Evolutionary conservation across 2,113 vertebrate genomes (phyloP), one percentile per base, ranked within the genome.

Genomic region (Sarotherodon lohbergeri): DNA sequence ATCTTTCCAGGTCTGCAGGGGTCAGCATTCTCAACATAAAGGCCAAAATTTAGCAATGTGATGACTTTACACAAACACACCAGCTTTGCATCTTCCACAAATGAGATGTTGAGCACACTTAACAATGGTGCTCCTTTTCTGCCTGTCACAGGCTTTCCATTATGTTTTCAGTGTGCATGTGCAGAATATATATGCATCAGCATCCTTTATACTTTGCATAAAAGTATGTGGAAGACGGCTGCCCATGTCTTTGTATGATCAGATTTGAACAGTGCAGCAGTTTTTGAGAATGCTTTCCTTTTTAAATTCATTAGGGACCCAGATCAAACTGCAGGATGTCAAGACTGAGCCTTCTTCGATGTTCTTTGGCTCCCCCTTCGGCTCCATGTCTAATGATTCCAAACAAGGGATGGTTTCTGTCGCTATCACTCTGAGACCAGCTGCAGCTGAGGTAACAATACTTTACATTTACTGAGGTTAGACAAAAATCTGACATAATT

Each of bases 401-500:
- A 98, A 98, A 95, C 97, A 97, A 73, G 98, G 98, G 39, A 96
- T 99, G 86, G 98, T 99, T 89, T 99, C 99, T 93, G 97, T 99
- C 87, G 98, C 99, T 24, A 98, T 99, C 94, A 99, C 98, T 32
- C 95, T 99, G 93, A 98, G 98, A 92, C 98, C 98, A 85, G 96
- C 97, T 66, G 98, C 98, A 90, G 98, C 98, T 83, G 98, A 99
- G 97, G 99, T 99, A 96, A 96, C 92, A 87, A 41, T 79, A 81
- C 63, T 16, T 66, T 32, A n/a, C n/a, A 32, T 80, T 19, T 39
- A 52, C n/a, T 10, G n/a, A 56, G 14, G 13, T 68, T 76, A 32
- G 43, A 50, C 24, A 76, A 76, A 76, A 76, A 76, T 50, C 12
- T 68, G 4, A 59, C 48, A 81, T 27, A 4, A 4, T 27, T 57